phyloP scores from a whole-genome alignment of 2,888 invertebrate species.

The Lamellibrachia satsuma region DNA sequence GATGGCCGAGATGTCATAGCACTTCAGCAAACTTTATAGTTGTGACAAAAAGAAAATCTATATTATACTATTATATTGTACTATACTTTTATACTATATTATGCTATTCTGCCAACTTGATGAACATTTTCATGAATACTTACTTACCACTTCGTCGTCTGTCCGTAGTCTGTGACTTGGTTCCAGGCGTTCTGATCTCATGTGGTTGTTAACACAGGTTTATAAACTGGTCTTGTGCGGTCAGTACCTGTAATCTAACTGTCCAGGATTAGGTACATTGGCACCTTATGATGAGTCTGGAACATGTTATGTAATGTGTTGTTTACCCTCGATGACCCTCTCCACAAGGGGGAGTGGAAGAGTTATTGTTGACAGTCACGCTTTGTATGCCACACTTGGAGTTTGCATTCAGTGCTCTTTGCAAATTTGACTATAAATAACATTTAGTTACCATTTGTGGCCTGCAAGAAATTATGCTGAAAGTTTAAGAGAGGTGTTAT shows the following conservation, averaged over 20 bases:
- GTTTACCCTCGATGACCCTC: neutral
- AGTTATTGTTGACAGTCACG: neutral
- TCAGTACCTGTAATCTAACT: neutral
- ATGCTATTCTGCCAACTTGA: too few species aligned
- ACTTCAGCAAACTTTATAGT: too few species aligned
- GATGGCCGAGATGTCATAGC: too few species aligned
- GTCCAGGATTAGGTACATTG: neutral
- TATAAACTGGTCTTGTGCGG: neutral
- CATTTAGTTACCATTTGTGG: too few species aligned
- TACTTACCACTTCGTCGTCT: neutral
- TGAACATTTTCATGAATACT: neutral
- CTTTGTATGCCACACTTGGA: too few species aligned
- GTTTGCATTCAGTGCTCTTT: too few species aligned
- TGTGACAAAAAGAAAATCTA: too few species aligned
- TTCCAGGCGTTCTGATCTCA: neutral
- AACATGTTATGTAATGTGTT: neutral
- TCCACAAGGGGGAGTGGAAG: neutral
- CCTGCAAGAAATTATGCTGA: neutral
- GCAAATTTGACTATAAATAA: too few species aligned
- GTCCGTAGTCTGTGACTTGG: neutral
- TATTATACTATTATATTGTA: too few species aligned
- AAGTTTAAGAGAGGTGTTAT: neutral
- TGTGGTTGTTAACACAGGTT: neutral
- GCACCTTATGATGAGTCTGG: neutral
- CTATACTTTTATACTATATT: too few species aligned